Evolutionary conservation across 2,888 invertebrate genomes (phyloP).

Genomic region (Hartigia nigra): DNA sequence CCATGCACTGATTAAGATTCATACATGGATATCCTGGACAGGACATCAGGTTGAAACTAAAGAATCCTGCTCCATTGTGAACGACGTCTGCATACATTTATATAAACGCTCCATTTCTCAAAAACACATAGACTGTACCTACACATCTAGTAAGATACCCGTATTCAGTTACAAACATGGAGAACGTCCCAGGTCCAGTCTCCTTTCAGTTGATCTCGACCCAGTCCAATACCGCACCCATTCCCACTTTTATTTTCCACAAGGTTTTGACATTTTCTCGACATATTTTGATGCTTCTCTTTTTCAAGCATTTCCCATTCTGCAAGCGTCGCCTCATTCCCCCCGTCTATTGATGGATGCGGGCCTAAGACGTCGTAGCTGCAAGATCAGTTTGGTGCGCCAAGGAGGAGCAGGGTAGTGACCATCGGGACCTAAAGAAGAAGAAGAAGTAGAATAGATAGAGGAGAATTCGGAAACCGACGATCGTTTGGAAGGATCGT

Average conservation of each 20-base stretch:
- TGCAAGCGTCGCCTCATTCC: not conserved
- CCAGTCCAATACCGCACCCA: not conserved
- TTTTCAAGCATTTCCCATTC: not conserved
- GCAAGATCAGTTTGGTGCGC: not conserved
- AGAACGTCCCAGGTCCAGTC: slow-evolving; percentile 22
- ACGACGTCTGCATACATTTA: slow-evolving; percentile 20
- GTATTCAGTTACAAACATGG: slow-evolving; percentile 25
- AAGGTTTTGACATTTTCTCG: slow-evolving; percentile 49
- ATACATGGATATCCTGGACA: not conserved
- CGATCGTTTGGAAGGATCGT: not conserved
- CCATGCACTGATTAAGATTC: not conserved
- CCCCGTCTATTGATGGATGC: not conserved
- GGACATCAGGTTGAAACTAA: slow-evolving; percentile 18
- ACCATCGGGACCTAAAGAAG: not conserved
- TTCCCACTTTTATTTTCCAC: slow-evolving; percentile 4
- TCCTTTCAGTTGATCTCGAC: slow-evolving; percentile 19
- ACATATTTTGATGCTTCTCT: slow-evolving; percentile 45
- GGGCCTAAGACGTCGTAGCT: not conserved
- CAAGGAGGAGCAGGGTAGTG: too few relatives aligned
- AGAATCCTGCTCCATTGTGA: slow-evolving; percentile 26
- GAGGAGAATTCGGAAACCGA: not conserved
- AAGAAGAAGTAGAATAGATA: not conserved
- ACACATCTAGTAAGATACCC: slow-evolving; percentile 6
- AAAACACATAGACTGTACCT: not conserved
- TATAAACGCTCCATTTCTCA: slow-evolving; percentile 15